Evolutionary conservation across 2,113 vertebrate species (phyloP).

Genomic region (Coracopsis vasa): DNA sequence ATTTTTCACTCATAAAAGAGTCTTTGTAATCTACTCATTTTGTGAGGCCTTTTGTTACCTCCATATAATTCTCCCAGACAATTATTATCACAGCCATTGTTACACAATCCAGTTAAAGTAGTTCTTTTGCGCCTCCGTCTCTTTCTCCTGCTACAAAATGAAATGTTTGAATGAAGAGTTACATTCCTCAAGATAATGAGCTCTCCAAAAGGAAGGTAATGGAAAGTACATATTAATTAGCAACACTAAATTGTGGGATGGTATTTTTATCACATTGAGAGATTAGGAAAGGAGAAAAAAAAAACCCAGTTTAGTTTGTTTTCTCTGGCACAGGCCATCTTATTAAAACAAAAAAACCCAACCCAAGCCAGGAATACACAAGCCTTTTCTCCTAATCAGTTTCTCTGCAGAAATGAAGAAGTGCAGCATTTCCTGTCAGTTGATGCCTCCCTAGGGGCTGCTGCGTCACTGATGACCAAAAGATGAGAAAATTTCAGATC

Average conservation of each 20-base stretch:
- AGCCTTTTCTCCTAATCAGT: not conserved
- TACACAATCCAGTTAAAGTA: conserved; percentile 44
- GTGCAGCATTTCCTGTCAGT: not conserved
- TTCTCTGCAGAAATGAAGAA: not conserved
- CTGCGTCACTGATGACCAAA: not conserved
- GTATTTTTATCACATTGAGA: conserved; percentile 16
- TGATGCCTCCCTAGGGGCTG: not conserved
- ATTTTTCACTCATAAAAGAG: conserved; percentile 49
- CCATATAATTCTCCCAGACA: conserved; percentile 49
- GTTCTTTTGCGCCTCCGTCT: not conserved
- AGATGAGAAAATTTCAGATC: not conserved
- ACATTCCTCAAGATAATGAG: conserved; percentile 38
- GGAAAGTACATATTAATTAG: conserved; percentile 55
- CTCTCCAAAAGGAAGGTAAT: conserved; percentile 39
- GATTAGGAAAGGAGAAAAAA: not conserved
- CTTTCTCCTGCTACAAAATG: conserved; percentile 6
- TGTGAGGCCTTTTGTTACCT: conserved; percentile 54
- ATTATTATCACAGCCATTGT: conserved; percentile 46
- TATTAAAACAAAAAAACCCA: not conserved
- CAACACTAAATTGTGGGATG: not conserved
- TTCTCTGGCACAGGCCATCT: not conserved
- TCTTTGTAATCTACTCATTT: conserved; percentile 44
- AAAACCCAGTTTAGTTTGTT: not conserved
- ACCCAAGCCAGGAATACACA: not conserved
- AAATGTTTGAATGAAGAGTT: conserved; percentile 55